Base-by-base conservation (phyloP, 2,888 invertebrate species). In the Pollenia griseotomentosa region DNA sequence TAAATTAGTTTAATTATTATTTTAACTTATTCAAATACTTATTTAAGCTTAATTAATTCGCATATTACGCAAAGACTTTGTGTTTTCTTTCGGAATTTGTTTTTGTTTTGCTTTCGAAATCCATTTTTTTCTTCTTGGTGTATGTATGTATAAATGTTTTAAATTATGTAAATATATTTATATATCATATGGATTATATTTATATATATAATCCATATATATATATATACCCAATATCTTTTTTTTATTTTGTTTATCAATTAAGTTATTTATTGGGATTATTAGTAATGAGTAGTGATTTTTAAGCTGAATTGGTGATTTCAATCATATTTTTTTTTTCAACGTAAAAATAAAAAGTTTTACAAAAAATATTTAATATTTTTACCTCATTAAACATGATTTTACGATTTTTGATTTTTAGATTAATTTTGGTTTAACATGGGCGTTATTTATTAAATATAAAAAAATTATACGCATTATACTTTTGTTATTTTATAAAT, bases 101-200 rank as follows among this genome's bases (percentile, higher is more conserved):
- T 75, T 19, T 57, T 23, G 23, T 83, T 75, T 42, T 23, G 2
- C 10, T 61, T 80, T 14, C 42, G 51, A n/a, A 16, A 46, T 73
- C 19, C 16, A 14, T 44, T 79, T 61, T 61, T 10, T 85, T 44
- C 8, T 65, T 61, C 12, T 79, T 86, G 74, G 83, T 80, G 83
- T 83, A 80, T 83, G 83, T 70, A 87, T 87, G 84, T 87, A 87
- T 81, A 84, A 84, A 87, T 84, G 68, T 33, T 77, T 71, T 81
- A 77, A 74, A 78, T 59, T 66, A 53, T 65, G 23, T 23, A 23
- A 23, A 55, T 59, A 44, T 53, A 48, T 61, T 66, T 46, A 51
- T 74, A 66, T 74, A 46, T 77, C 74, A 33, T 63, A 51, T 80
- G 48, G 48, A 10, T 75, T 81, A 33, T 66, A 16, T 44, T 19